Base-by-base conservation (phyloP, 2,797 vertebrate species). In the Euthynnus affinis region DNA sequence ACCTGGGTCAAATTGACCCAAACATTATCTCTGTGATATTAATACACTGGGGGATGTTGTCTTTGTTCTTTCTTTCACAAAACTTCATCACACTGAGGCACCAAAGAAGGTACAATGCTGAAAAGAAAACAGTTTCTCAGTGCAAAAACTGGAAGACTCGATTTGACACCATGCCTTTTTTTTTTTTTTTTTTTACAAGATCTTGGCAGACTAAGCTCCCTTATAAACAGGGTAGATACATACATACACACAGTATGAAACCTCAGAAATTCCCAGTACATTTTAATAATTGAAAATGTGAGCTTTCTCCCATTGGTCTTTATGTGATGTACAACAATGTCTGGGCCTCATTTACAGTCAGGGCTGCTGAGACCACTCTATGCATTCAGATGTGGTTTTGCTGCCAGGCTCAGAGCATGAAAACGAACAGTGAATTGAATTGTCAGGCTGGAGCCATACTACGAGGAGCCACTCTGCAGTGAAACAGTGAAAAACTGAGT, bases 301-400 rank as follows among this genome's bases (percentile, higher is more conserved):
- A 64, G 20, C 32, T 85, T 88, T 72, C 56, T 73, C 78, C 71
- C 48, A 20, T 51, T 60, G 70, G 52, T 83, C 66, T 79, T 77
- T 71, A 65, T 76, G 66, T 73, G 69, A 85, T 85, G 77, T 76
- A 63, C 75, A 76, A 81, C 71, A 69, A 68, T 81, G 64, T 55
- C 69, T 78, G 66, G 68, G 82, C 42, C 72, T 91, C 70, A 81
- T 87, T 88, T 87, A 84, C 81, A 91, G 75, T 80, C 80, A 49
- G 75, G 69, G 63, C 83, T 81, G 56, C 59, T 40, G 75, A 84
- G 75, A 51, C 46, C 44, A 37, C 68, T 81, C 32, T 23, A n/a
- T 83, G 81, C 85, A 92, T 91, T 89, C 53, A 86, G 73, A 88
- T 83, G 78, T 55, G 49, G 14, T 75, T 77, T 62, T 80, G 63